Evolutionary conservation across 2,113 vertebrate genomes (phyloP).

Genomic region (Podarcis cretensis): DNA sequence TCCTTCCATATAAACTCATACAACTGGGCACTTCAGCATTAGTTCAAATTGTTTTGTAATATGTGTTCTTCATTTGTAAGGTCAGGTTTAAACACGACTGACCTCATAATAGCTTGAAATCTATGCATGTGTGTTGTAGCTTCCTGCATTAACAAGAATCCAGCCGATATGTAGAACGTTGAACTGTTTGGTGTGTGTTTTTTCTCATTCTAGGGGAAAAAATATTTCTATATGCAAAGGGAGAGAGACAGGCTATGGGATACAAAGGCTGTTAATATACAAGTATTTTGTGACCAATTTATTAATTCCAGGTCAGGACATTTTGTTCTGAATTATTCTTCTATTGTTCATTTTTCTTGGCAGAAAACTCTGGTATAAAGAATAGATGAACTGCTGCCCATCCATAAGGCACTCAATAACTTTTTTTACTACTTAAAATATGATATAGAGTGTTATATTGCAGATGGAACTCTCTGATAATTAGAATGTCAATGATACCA

Average conservation of each 20-base stretch:
- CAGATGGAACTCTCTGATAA: conserved; percentile 3
- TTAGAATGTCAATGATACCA: conserved; percentile 7
- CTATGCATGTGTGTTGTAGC: conserved; percentile 1
- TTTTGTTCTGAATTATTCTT: conserved; percentile 30
- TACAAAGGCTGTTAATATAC: conserved; percentile 51
- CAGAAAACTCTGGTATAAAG: conserved; percentile 22
- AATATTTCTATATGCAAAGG: too few species aligned
- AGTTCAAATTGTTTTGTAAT: background rate
- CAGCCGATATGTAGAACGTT: conserved; percentile 39
- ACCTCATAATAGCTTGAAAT: conserved; percentile 48
- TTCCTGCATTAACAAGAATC: conserved; percentile 54
- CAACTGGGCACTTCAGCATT: conserved; percentile 43
- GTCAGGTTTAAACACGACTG: conserved; percentile 40
- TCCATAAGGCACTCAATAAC: conserved; percentile 24
- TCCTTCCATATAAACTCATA: conserved; percentile 7
- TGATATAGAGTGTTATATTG: background rate
- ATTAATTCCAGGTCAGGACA: conserved; percentile 32
- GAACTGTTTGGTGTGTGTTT: conserved; percentile 9
- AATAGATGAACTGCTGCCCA: conserved; percentile 22
- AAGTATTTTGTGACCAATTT: conserved; percentile 41
- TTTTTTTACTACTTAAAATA: conserved; percentile 17
- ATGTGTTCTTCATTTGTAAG: conserved; percentile 29
- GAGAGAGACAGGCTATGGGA: background rate
- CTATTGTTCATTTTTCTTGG: conserved; percentile 32
- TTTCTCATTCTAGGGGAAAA: too few species aligned